Evolutionary conservation across 2,797 vertebrate genomes (phyloP).

Genomic region (Halcyon badia): DNA sequence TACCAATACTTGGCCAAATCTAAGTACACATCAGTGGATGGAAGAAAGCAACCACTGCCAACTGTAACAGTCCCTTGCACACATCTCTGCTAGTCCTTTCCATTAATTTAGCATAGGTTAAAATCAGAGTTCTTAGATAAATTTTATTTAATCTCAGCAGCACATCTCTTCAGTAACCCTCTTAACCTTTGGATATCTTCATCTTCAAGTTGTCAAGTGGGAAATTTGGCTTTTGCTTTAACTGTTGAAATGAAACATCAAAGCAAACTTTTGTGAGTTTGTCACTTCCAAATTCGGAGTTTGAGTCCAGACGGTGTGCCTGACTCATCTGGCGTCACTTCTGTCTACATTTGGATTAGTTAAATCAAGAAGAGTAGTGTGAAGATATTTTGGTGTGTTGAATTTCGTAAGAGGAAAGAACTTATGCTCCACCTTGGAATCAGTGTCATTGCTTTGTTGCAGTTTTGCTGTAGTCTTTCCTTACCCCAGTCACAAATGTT

Average conservation of each 20-base stretch:
- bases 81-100: neutral
- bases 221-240: constrained; percentile 15
- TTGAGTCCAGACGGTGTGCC: constrained; percentile 37
- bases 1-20: neutral
- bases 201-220: neutral
- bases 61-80: neutral
- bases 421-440: neutral
- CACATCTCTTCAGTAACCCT: neutral
- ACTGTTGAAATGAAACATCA: constrained; percentile 26
- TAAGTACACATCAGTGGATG: neutral
- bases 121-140: neutral
- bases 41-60: neutral
- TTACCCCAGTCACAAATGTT: neutral
- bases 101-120: neutral
- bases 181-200: neutral
- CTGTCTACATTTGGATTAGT: constrained; percentile 51
- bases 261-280: constrained; percentile 45
- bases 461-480: neutral
- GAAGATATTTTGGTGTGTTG: neutral
- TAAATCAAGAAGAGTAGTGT: constrained; percentile 33
- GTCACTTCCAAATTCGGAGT: constrained; percentile 27
- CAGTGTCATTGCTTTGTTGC: neutral
- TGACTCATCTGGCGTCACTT: constrained; percentile 61
- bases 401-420: neutral
- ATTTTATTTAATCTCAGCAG: neutral